Evolutionary conservation across 2,113 vertebrate species (phyloP).

Genomic region (Coregonus clupeaformis): DNA sequence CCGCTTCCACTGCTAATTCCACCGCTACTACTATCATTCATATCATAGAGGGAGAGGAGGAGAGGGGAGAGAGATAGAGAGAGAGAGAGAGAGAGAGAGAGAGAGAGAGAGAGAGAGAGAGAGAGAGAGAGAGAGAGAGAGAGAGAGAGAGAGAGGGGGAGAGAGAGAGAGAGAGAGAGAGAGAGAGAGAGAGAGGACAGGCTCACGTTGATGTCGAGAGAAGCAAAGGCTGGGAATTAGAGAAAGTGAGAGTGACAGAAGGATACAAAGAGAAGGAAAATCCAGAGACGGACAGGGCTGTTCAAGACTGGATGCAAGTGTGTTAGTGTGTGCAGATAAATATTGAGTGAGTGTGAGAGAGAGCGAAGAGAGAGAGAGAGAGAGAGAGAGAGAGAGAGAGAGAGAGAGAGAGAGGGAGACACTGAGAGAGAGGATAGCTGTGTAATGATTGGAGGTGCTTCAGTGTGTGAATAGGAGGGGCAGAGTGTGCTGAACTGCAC

Average conservation of each 20-base stretch:
- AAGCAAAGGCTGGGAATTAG: neutral
- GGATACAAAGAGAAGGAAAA: neutral
- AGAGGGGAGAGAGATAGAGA: too few species aligned
- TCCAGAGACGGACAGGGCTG: too few species aligned
- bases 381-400: neutral
- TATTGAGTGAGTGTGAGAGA: neutral
- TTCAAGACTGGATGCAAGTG: too few species aligned
- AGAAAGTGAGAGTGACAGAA: neutral
- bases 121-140: too few species aligned
- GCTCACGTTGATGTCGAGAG: too few species aligned
- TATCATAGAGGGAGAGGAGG: neutral
- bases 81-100: neutral
- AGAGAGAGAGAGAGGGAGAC: neutral
- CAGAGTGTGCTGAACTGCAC: too few species aligned
- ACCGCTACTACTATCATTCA: neutral
- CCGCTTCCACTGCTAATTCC: neutral
- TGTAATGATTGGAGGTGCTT: too few species aligned
- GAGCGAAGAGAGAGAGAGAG: slow-evolving; percentile 3
- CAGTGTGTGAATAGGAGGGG: too few species aligned
- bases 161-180: neutral
- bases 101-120: too few species aligned
- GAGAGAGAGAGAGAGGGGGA: too few species aligned
- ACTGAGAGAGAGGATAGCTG: neutral
- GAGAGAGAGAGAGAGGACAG: too few species aligned
- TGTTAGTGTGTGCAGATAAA: too few species aligned